Base-by-base conservation (phyloP, 2,888 invertebrate species). In the Chloroclysta siterata region DNA sequence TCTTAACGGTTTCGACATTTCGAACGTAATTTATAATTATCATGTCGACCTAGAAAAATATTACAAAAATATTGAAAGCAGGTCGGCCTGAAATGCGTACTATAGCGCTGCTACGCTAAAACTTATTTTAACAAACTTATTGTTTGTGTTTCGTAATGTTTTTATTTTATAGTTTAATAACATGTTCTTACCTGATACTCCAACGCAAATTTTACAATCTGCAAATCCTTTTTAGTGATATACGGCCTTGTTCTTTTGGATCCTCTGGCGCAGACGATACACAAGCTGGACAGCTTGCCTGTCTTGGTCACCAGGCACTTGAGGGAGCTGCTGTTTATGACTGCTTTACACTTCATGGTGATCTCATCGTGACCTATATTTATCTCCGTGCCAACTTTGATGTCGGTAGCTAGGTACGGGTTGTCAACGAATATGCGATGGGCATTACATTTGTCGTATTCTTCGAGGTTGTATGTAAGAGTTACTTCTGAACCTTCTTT, bases 131-230 rank as follows among this genome's bases (percentile, higher is more conserved):
- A 22, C 22, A 22, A 22, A 22, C 17, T 13, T 36, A 39, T 52
- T 39, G 47, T 15, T n/a, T 5, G 41, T 41, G 5, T 13, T n/a
- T 22, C 22, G 22, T 22, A 22, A 22, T 3, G 22, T 22, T 22
- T 22, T 22, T 22, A 22, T 22, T 22, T 22, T 22, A n/a, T 22
- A 22, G 22, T 22, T 22, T 22, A 22, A 22, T 22, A 22, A n/a
- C n/a, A n/a, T n/a, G n/a, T n/a, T 33, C 8, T 11, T 71, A 86
- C 87, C 76, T 84, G 73, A 70, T 81, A 72, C 52, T 83, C 77
- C 51, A 81, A 41, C 6, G 81, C 81, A 66, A 85, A 82, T 59
- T 72, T 69, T 5, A 82, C 64, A 2, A 79, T 71, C 7, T 76
- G 52, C 17, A 76, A 72, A 70, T 87, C 87, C 41, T 76, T 77